Evolutionary conservation across 2,113 vertebrate genomes (phyloP).

Genomic region (Sarotherodon lohbergeri): DNA sequence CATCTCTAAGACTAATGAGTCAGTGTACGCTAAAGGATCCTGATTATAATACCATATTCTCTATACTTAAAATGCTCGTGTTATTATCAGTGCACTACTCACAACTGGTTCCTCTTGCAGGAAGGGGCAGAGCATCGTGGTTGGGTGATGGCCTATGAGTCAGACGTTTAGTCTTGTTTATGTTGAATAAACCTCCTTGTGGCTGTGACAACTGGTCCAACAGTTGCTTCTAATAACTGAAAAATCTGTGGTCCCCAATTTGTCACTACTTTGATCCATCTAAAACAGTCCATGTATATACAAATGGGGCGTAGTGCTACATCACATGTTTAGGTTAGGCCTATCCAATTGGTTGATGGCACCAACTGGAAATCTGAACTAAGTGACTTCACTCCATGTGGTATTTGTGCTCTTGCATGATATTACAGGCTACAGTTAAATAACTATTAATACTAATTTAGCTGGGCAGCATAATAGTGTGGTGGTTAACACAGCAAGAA

Average conservation of each 20-base stretch:
- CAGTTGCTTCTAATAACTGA: not conserved
- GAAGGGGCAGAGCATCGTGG: not conserved
- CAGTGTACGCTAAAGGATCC: not conserved
- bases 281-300: not conserved
- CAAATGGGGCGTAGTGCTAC: not conserved
- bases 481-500: not conserved
- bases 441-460: not conserved
- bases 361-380: not conserved
- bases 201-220: not conserved
- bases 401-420: not conserved
- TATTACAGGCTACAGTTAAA: not conserved
- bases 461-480: not conserved
- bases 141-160: not conserved
- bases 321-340: not conserved
- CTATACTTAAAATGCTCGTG: not conserved
- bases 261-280: not conserved
- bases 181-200: not conserved
- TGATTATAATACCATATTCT: not conserved
- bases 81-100: not conserved
- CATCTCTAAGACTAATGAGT: not conserved
- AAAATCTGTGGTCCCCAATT: not conserved
- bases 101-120: not conserved
- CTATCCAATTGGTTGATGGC: not conserved
- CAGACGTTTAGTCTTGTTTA: not conserved
- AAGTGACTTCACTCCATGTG: not conserved